phyloP scores from a whole-genome alignment of 2,113 vertebrate species.

The Pelvicachromis taeniatus region DNA sequence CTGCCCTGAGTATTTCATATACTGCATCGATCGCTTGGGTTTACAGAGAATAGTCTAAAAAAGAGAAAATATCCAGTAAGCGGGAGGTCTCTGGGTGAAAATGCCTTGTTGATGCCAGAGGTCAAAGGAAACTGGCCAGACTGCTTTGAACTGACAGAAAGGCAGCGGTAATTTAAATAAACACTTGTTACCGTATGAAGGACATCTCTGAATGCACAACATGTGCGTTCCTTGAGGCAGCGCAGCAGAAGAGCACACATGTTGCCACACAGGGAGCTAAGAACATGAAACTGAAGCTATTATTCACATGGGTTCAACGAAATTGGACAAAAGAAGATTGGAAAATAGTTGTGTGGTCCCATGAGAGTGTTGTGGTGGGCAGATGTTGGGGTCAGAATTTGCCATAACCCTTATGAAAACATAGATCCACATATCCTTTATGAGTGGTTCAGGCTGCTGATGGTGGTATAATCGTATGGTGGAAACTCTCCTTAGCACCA shows the following conservation, averaged over 20 bases:
- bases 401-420: background rate
- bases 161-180: too few species aligned
- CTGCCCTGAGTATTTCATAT: background rate
- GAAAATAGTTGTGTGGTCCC: background rate
- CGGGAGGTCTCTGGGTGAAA: too few species aligned
- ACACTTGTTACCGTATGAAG: too few species aligned
- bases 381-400: background rate
- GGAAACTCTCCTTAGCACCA: background rate
- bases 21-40: background rate
- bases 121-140: too few species aligned
- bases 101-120: too few species aligned
- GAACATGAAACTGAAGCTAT: background rate
- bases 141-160: too few species aligned
- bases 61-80: background rate
- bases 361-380: background rate
- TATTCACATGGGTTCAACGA: background rate
- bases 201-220: too few species aligned
- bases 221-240: background rate
- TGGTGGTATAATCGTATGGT: background rate
- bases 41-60: background rate
- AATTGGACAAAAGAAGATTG: background rate
- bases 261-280: background rate
- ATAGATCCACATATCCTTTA: background rate
- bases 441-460: background rate
- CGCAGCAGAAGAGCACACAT: background rate